Percentiles rank a stretch among this genome's conserved stretches.
Conservation (phyloP, 2,113 vertebrate genomes). For the Nasalis larvatus region DNA sequence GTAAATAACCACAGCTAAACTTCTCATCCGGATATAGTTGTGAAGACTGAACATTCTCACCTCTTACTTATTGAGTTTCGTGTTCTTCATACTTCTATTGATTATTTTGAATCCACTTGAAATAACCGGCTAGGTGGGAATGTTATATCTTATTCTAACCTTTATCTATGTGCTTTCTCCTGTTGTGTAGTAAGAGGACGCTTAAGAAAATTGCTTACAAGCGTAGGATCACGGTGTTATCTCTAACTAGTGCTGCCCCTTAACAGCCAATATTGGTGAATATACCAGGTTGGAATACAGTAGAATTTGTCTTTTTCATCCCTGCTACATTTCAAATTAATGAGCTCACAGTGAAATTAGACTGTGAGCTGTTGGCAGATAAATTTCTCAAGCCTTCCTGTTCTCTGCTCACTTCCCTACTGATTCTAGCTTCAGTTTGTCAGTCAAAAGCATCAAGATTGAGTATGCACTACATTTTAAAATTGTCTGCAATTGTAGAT, state of each 20-base stretch:
- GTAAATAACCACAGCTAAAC: not conserved
- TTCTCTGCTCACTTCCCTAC: not conserved
- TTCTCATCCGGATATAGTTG: not conserved
- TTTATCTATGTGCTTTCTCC: not conserved
- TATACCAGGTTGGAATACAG: not conserved
- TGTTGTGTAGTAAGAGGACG: not conserved
- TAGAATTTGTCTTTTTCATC: not conserved
- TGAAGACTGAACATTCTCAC: not conserved
- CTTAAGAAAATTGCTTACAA: not conserved
- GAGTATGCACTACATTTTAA: not conserved
- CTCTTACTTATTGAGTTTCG: not conserved
- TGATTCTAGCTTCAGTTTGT: not conserved
- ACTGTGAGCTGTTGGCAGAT: not conserved
- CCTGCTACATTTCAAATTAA: not conserved
- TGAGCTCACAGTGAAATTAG: not conserved
- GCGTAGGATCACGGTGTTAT: not conserved
- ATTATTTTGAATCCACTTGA: not conserved
- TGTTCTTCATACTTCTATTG: not conserved
- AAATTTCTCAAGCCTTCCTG: not conserved
- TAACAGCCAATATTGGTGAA: not conserved
- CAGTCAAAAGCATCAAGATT: not conserved
- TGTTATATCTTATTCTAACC: not conserved
- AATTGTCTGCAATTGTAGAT: not conserved
- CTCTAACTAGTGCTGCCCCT: not conserved
- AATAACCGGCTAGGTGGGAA: not conserved